phyloP scores from a whole-genome alignment of 2,888 invertebrate genomes.

The Nemotelus pantherinus region DNA sequence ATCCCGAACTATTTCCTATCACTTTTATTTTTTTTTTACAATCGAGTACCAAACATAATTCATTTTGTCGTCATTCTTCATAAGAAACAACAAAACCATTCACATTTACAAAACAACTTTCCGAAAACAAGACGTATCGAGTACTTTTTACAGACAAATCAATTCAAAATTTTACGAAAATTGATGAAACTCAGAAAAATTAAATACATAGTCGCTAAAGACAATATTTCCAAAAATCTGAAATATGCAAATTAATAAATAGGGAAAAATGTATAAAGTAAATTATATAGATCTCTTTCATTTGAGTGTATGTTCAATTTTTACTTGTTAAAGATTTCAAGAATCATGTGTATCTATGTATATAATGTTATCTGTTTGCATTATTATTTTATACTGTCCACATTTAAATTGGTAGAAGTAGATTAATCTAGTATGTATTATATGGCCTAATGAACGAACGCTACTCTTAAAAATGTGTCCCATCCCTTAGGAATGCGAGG shows the following conservation, averaged over 20 bases:
- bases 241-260: neutral
- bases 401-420: conserved; percentile 27
- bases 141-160: neutral
- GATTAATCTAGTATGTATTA: conserved; percentile 20
- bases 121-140: neutral
- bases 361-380: conserved; percentile 22
- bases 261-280: neutral
- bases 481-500: conserved; percentile 45
- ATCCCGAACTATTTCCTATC: no score
- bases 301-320: neutral
- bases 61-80: no score
- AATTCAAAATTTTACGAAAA: neutral
- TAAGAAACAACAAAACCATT: neutral
- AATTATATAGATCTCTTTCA: no score
- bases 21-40: no score
- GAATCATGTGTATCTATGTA: conserved; percentile 17
- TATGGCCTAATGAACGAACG: conserved; percentile 43
- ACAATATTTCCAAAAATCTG: neutral
- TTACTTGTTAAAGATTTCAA: conserved; percentile 1
- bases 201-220: neutral
- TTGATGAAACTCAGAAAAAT: neutral
- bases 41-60: no score
- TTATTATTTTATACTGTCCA: conserved; percentile 38
- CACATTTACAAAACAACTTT: neutral
- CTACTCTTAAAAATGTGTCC: conserved; percentile 38